These are phyloP conservation scores for Plebejus anna DNA, from an alignment of 2,888 invertebrate species.

Conservation along the genomic window DNA sequence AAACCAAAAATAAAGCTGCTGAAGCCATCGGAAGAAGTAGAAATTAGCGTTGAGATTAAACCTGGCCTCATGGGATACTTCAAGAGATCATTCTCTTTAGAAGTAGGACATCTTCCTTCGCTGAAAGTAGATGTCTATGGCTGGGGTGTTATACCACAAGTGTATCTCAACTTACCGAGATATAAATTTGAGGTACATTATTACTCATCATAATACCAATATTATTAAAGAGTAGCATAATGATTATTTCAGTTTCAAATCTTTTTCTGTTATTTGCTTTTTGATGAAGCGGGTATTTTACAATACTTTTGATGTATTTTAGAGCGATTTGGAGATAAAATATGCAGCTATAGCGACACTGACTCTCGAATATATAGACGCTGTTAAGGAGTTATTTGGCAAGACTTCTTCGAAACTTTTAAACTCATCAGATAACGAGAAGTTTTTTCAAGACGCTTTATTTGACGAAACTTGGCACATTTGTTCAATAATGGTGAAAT, in stretches of 20 bases:
- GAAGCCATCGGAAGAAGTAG: constrained; percentile 57
- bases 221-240: neutral
- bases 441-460: constrained; percentile 62
- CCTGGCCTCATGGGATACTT: constrained; percentile 80
- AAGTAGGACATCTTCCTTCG: constrained; percentile 79
- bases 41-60: constrained; percentile 69
- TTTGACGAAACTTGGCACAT: constrained; percentile 62
- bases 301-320: constrained; percentile 33
- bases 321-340: constrained; percentile 59
- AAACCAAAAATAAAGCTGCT: constrained; percentile 63
- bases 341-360: constrained; percentile 72
- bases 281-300: neutral
- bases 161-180: constrained; percentile 73
- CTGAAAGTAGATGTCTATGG: constrained; percentile 76
- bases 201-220: constrained; percentile 30
- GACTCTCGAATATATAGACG: constrained; percentile 61
- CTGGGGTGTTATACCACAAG: constrained; percentile 80
- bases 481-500: constrained; percentile 58
- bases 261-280: neutral
- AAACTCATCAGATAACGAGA: constrained; percentile 59
- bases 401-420: constrained; percentile 50
- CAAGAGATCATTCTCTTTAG: constrained; percentile 62
- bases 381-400: constrained; percentile 56
- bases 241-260: too few species aligned
- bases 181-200: constrained; percentile 45